Evolutionary conservation across 2,797 vertebrate genomes (phyloP).

Genomic region (Agapornis canus): DNA sequence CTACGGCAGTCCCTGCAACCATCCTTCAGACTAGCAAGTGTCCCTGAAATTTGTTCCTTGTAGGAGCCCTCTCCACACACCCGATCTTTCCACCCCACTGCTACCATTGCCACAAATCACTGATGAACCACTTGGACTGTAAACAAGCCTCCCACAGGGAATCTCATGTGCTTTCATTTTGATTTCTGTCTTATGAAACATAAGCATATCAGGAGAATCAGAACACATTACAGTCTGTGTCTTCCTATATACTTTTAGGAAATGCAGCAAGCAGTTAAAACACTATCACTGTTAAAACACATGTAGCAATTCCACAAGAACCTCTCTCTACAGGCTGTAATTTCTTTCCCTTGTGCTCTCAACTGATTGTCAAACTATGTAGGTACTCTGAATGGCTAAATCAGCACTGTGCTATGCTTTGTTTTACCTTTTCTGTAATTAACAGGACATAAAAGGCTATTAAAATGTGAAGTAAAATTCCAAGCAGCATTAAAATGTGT

Average conservation of each 20-base stretch:
- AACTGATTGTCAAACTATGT: neutral
- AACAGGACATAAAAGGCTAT: neutral
- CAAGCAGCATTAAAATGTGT: neutral
- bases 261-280: neutral
- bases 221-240: neutral
- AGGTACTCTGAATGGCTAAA: neutral
- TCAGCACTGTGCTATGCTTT: neutral
- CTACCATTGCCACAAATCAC: rapidly evolving
- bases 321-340: neutral
- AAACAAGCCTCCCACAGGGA: neutral
- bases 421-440: neutral
- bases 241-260: neutral
- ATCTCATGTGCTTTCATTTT: neutral
- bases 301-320: neutral
- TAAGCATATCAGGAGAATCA: neutral
- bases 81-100: neutral
- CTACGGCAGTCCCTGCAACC: rapidly evolving
- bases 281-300: neutral
- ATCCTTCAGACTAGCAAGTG: neutral
- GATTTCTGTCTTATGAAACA: neutral
- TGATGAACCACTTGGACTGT: neutral
- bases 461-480: neutral
- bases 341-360: neutral
- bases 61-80: neutral
- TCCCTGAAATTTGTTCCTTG: neutral